Conservation (phyloP, 2,797 vertebrate species). For the Hydrocynus forskahlii region DNA sequence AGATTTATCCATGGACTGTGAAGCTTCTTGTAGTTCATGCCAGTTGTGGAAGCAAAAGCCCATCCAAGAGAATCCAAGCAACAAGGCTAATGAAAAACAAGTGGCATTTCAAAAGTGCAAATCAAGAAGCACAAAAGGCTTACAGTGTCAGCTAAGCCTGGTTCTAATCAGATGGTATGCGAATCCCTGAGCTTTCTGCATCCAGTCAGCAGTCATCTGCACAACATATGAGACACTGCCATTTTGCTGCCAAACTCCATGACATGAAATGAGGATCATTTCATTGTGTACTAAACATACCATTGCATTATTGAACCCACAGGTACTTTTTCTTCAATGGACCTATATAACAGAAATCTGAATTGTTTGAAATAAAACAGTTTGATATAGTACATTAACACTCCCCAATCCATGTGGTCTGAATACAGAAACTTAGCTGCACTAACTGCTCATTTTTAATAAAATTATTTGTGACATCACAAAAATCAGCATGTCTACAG, state of each 20-base stretch:
- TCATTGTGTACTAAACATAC: not conserved
- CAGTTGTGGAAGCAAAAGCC: constrained; percentile 17
- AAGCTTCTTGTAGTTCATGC: not conserved
- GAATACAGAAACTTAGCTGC: no score
- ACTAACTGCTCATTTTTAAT: no score
- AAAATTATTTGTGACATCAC: no score
- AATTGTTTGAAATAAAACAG: not conserved
- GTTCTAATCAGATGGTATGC: constrained; percentile 31
- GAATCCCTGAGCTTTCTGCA: constrained; percentile 29
- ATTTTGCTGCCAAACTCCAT: constrained; percentile 6
- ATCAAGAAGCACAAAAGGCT: constrained; percentile 25
- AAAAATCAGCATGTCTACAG: no score
- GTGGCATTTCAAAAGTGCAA: constrained; percentile 31
- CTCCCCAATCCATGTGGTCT: no score
- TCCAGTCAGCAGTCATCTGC: constrained; percentile 32
- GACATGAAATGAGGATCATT: not conserved
- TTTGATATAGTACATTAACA: no score
- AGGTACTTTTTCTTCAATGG: not conserved
- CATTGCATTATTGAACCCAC: not conserved
- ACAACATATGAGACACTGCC: not conserved
- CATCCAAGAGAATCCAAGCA: constrained; percentile 12
- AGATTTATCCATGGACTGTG: not conserved
- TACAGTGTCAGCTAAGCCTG: constrained; percentile 25
- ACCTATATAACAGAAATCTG: not conserved
- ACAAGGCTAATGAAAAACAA: constrained; percentile 38